A percentile compares a stretch with the other conserved stretches of the same genome.
phyloP scores from a whole-genome alignment of 2,888 invertebrate species.

The Lithophane leautieri region DNA sequence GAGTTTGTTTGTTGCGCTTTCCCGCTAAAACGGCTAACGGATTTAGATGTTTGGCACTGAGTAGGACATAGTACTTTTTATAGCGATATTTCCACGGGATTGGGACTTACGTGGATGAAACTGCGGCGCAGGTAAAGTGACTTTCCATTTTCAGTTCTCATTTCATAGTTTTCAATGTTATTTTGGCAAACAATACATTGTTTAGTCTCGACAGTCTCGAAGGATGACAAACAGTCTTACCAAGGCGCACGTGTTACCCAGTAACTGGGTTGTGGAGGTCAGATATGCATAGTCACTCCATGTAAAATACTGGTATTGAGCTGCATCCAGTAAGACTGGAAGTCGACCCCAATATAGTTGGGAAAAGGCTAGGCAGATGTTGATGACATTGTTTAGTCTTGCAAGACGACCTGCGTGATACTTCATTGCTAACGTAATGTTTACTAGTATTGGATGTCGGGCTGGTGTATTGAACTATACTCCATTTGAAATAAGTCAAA shows the following conservation, averaged over 20 bases:
- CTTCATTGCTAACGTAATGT: not conserved
- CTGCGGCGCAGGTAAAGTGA: too few relatives aligned
- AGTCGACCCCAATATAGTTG: not conserved
- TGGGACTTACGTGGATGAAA: too few relatives aligned
- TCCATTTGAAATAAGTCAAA: too few relatives aligned
- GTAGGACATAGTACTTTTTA: too few relatives aligned
- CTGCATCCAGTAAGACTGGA: not conserved
- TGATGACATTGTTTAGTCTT: not conserved
- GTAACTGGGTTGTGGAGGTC: not conserved
- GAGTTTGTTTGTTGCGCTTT: too few relatives aligned
- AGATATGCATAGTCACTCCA: not conserved
- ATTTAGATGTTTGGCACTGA: too few relatives aligned
- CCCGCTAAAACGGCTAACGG: too few relatives aligned
- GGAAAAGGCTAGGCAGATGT: not conserved
- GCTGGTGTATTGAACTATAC: not conserved
- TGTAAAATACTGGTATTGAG: not conserved
- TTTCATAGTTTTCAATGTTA: not conserved
- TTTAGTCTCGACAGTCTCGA: not conserved
- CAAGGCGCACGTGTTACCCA: not conserved
- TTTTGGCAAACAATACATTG: not conserved
- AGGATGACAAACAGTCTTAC: not conserved
- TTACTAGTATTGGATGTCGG: not conserved
- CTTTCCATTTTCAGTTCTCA: not conserved
- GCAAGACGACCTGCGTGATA: not conserved
- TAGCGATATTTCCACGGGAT: too few relatives aligned